phyloP scores from a whole-genome alignment of 2,888 invertebrate species.

The Troilus luridus region DNA sequence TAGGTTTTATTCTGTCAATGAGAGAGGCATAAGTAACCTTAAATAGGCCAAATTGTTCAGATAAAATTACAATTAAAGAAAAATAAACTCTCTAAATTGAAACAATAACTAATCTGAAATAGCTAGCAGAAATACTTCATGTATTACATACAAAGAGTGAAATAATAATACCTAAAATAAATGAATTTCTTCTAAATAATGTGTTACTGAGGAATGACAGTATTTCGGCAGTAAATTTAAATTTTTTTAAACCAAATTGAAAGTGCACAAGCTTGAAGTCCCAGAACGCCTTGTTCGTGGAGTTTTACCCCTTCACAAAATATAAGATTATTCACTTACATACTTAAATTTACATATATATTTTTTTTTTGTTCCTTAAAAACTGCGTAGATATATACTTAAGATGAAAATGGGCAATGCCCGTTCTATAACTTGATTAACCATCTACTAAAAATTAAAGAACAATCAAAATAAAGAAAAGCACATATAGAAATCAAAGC shows the following conservation, averaged over 20 bases:
- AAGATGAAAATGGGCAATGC: slow-evolving; percentile 51
- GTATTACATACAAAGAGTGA: background rate
- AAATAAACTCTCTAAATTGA: background rate
- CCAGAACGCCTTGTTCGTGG: slow-evolving; percentile 54
- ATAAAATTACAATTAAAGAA: background rate
- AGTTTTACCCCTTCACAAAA: slow-evolving; percentile 38
- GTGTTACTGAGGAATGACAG: slow-evolving; percentile 14
- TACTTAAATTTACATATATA: slow-evolving; percentile 37
- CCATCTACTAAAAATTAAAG: slow-evolving; percentile 51
- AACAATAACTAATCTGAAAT: background rate
- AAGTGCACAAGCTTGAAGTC: background rate
- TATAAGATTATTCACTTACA: slow-evolving; percentile 42
- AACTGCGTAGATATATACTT: slow-evolving; percentile 54
- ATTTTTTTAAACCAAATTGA: background rate
- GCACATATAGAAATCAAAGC: slow-evolving; percentile 43
- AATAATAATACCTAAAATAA: background rate
- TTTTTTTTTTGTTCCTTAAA: slow-evolving; percentile 51
- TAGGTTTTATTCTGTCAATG: background rate
- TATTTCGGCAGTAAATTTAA: background rate
- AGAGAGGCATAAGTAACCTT: background rate
- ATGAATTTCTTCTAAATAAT: background rate
- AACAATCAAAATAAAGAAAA: slow-evolving; percentile 17
- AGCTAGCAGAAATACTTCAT: background rate
- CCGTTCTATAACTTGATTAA: slow-evolving; percentile 49
- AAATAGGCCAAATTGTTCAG: background rate